These are phyloP conservation scores for Campaea margaritaria DNA, from an alignment of 2,888 invertebrate species.

Conservation along the genomic window DNA sequence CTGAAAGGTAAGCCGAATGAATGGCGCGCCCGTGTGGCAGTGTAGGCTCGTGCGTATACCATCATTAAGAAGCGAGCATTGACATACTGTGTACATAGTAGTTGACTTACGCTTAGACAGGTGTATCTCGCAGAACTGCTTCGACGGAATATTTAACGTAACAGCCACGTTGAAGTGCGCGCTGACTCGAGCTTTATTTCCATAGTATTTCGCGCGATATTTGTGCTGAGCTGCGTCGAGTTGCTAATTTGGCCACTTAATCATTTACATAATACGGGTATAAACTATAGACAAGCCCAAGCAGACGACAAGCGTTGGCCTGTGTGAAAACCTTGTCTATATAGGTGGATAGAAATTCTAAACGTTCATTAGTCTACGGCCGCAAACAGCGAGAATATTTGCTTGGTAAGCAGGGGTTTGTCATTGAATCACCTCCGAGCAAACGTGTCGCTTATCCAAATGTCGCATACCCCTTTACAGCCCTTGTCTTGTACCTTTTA, in stretches of 20 bases:
- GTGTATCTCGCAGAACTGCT: no score
- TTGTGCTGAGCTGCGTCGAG: no score
- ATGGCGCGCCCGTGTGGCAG: conserved; percentile 39
- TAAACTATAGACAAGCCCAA: no score
- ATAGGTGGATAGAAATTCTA: background rate
- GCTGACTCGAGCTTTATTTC: no score
- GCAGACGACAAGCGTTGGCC: background rate
- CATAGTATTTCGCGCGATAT: no score
- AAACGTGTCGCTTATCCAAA: conserved; percentile 15
- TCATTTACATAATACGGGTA: no score
- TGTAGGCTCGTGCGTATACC: conserved; percentile 28
- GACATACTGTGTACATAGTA: conserved; percentile 44
- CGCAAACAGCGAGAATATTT: background rate
- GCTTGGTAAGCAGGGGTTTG: conserved; percentile 17
- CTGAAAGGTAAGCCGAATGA: conserved; percentile 40
- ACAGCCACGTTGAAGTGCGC: no score
- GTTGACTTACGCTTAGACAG: conserved; percentile 26
- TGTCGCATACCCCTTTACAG: conserved; percentile 1
- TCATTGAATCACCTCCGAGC: conserved; percentile 19
- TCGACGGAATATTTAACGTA: no score
- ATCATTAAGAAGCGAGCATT: conserved; percentile 53
- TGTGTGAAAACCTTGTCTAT: background rate
- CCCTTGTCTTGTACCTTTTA: no score
- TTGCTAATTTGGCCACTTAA: no score
- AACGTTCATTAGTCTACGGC: background rate